phyloP scores from a whole-genome alignment of 2,888 invertebrate species.

The Sinopyrophorus schimmeli region DNA sequence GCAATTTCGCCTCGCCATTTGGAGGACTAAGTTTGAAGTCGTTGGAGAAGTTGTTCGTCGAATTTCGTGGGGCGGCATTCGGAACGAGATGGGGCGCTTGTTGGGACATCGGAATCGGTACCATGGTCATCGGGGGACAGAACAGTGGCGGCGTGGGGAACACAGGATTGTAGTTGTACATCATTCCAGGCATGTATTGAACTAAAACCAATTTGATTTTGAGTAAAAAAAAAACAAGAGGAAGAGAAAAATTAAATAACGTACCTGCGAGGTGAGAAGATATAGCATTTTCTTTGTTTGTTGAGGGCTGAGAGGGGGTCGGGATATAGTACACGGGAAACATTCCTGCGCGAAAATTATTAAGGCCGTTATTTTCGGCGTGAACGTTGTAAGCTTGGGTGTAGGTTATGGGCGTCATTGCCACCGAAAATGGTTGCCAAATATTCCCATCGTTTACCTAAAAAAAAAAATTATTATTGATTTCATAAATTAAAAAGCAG shows the following conservation, averaged over 20 bases:
- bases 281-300: too few relatives aligned
- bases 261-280: too few relatives aligned
- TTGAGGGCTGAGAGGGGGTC: too few relatives aligned
- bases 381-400: conserved; percentile 46
- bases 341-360: conserved; percentile 53
- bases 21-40: conserved; percentile 41
- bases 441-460: conserved; percentile 57
- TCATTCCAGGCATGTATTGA: conserved; percentile 65
- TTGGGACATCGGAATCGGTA: conserved; percentile 44
- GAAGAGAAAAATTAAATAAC: too few relatives aligned
- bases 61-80: conserved; percentile 19
- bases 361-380: conserved; percentile 40
- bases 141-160: conserved; percentile 62
- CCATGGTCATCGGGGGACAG: conserved; percentile 61
- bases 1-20: conserved; percentile 42
- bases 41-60: conserved; percentile 2
- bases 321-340: conserved; percentile 66
- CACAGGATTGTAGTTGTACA: conserved; percentile 62
- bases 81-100: conserved; percentile 36
- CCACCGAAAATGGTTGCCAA: conserved; percentile 65
- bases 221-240: background rate
- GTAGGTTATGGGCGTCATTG: conserved; percentile 52
- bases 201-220: conserved; percentile 54
- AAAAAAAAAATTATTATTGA: conserved; percentile 1
- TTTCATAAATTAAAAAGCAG: background rate